phyloP scores from a whole-genome alignment of 1,140 invertebrate species.

The Bathynomus jamesi region DNA sequence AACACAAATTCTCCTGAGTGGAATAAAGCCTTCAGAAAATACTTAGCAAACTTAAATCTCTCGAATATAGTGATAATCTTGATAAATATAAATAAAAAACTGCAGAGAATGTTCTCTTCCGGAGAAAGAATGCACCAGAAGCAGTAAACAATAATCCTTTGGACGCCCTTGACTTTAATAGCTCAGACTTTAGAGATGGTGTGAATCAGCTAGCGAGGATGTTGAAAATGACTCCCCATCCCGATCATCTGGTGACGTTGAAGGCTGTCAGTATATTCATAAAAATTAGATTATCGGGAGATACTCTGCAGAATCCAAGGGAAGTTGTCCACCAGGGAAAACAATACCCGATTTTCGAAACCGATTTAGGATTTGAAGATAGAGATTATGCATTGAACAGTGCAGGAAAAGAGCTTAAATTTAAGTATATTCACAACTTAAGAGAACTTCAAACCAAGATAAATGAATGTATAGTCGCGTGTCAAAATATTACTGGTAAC shows the following conservation, averaged over 20 bases:
- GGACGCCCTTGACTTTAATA: slow-evolving; percentile 55
- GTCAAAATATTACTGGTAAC: slow-evolving; percentile 89
- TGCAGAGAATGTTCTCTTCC: slow-evolving; percentile 50
- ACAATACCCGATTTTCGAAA: slow-evolving; percentile 58
- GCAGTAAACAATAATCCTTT: slow-evolving; percentile 69
- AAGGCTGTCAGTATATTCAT: slow-evolving; percentile 64
- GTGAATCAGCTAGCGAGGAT: slow-evolving; percentile 66
- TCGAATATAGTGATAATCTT: slow-evolving; percentile 47
- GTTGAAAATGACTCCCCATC: slow-evolving; percentile 69
- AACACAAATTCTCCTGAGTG: slow-evolving; percentile 58
- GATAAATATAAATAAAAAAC: slow-evolving; percentile 61
- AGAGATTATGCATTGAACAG: slow-evolving; percentile 63
- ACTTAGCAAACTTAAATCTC: slow-evolving; percentile 64
- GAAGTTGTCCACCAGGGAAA: slow-evolving; percentile 52
- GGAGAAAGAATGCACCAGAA: slow-evolving; percentile 53
- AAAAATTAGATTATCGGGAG: slow-evolving; percentile 55
- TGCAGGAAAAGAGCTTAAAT: slow-evolving; percentile 69
- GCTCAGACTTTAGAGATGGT: slow-evolving; percentile 66
- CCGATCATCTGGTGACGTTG: slow-evolving; percentile 67
- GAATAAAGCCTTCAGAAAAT: slow-evolving; percentile 63
- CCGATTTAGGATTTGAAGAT: slow-evolving; percentile 58
- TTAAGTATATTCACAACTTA: slow-evolving; percentile 85
- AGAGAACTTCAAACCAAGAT: slow-evolving; percentile 86
- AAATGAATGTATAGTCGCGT: slow-evolving; percentile 84
- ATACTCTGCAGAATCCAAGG: slow-evolving; percentile 57